A percentile compares a stretch with the other conserved stretches of the same genome.
These are phyloP conservation scores for Oscheius sp. DNA, from an alignment of 2,888 invertebrate genomes.

Conservation along the genomic window DNA sequence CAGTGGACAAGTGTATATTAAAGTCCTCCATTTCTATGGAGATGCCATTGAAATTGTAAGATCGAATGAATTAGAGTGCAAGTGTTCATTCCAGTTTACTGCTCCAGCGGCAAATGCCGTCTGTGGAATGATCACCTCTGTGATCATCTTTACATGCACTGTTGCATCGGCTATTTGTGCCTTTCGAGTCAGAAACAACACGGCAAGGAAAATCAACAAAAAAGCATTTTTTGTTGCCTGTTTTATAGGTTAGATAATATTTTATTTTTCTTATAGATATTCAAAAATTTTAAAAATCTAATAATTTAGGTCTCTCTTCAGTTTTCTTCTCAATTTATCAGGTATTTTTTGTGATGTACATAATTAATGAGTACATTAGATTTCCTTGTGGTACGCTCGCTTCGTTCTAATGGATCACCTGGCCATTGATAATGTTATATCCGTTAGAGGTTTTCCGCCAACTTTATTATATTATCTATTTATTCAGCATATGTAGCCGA, in stretches of 20 bases:
- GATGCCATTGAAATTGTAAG: background rate
- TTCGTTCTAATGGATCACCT: background rate
- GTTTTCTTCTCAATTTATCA: constrained; percentile 8
- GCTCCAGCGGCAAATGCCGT: constrained; percentile 4
- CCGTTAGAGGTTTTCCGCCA: background rate
- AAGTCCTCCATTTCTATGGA: background rate
- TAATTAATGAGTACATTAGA: background rate
- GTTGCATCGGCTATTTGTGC: background rate
- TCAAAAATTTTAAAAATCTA: too few species aligned
- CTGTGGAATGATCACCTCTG: background rate
- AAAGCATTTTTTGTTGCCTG: constrained; percentile 1
- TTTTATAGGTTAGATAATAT: too few species aligned
- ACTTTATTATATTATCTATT: background rate
- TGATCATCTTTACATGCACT: background rate
- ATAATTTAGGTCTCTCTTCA: background rate
- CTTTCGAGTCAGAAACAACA: background rate
- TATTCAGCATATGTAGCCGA: constrained; percentile 1
- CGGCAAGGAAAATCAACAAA: background rate
- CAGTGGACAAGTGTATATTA: constrained; percentile 8
- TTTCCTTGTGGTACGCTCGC: constrained; percentile 10
- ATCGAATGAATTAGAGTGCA: background rate
- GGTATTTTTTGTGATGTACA: background rate
- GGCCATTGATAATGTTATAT: background rate
- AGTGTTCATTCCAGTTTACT: background rate
- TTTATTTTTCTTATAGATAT: too few species aligned